Base-by-base conservation (phyloP, 2,888 invertebrate genomes). In the Leucania comma region DNA sequence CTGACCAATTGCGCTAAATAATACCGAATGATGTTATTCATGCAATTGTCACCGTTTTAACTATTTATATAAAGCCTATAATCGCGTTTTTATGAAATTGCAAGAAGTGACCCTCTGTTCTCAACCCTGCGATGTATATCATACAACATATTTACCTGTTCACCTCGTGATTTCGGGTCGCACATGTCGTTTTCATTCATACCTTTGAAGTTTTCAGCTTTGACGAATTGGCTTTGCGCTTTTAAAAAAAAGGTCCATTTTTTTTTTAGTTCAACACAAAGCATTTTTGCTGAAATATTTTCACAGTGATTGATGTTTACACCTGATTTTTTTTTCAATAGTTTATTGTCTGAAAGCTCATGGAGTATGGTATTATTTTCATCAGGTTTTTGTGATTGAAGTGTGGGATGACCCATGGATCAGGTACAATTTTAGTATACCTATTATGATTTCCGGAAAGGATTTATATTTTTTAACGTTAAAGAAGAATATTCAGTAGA, bases 281-380 rank as follows among this genome's bases (percentile, higher is more conserved):
- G 78, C 80, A 74, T 84, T 85, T 85, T 73, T 64, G 59, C 60
- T 24, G 62, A 64, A 66, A 73, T 67, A 72, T 85, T 83, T 85
- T 78, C 42, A 72, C 59, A 72, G 83, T 83, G 85, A 84, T 81
- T 85, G 83, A 79, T 76, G 78, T 77, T 53, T 76, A 75, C 65
- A 81, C 75, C 75, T 65, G 78, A 53, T 57, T 77, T 80, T 82
- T 80, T 82, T 72, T 77, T 60, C 29, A 64, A 62, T 77, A 73
- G 51, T 72, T 69, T 84, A 71, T 82, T 77, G 82, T 75, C 53
- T 54, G 26, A 53, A 35, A 35, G 8, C 5, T 35, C 35, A 35
- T 6, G 1, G 2, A 26, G 3, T 22, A 20, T 17, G 9, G 53
- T 42, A 63, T 70, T 59, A 77, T 72, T 72, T 80, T 78, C 68